Conservation (phyloP, 30 jellyfish, hydroid and myxozoan species). For the Turritopsis dohrnii region DNA sequence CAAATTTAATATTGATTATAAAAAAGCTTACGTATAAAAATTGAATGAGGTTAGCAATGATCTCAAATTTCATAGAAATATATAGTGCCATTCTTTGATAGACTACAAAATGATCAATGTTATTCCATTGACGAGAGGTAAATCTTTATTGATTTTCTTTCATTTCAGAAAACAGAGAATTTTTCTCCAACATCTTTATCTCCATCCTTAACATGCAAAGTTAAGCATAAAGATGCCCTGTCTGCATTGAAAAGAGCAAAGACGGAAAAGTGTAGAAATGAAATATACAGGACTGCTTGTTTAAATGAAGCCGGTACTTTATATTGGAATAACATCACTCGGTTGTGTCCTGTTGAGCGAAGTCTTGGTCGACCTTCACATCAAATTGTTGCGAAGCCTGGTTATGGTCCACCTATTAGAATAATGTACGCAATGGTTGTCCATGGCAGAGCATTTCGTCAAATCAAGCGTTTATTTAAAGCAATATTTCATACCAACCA, state of each 20-base stretch:
- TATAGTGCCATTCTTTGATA: no score
- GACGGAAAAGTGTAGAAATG: conserved; percentile 57
- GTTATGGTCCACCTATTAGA: conserved; percentile 83
- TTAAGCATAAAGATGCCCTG: conserved; percentile 89
- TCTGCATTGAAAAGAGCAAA: conserved; percentile 86
- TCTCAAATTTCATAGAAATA: no score
- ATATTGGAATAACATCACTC: conserved; percentile 58
- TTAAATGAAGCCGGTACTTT: conserved; percentile 47
- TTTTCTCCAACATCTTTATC: conserved; percentile 31
- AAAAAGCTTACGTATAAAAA: no score
- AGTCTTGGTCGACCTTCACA: conserved; percentile 92
- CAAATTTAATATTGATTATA: no score
- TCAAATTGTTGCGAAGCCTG: conserved; percentile 59
- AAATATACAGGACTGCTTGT: conserved; percentile 61
- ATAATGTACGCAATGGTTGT: conserved; percentile 69
- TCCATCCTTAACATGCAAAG: conserved; percentile 40
- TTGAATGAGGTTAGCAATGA: no score
- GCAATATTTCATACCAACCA: conserved; percentile 85
- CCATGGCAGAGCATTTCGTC: conserved; percentile 92
- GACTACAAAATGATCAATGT: no score
- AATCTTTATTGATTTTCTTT: not conserved
- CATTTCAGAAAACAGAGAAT: not conserved
- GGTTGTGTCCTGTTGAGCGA: conserved; percentile 79
- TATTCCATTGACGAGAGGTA: no score
- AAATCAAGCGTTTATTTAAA: conserved; percentile 73